Percentiles rank a stretch among this genome's conserved stretches.
Conservation (phyloP, 2,113 vertebrate genomes). For the Vidua chalybeata region DNA sequence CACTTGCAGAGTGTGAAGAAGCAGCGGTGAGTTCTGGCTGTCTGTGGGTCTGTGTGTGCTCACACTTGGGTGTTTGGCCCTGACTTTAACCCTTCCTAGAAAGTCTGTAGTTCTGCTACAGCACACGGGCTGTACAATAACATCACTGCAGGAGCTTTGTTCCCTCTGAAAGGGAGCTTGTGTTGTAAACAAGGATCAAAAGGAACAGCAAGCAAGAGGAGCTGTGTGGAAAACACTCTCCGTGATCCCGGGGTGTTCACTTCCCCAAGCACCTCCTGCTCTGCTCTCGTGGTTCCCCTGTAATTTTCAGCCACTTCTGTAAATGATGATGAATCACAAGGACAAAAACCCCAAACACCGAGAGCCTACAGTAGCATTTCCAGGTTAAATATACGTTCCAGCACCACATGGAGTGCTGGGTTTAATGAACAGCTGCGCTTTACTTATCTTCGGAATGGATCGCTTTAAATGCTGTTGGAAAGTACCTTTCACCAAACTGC, state of each 20-base stretch:
- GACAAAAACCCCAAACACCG: background rate
- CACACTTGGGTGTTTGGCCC: background rate
- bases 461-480: constrained; percentile 73
- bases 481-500: constrained; percentile 68
- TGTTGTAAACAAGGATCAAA: constrained; percentile 60
- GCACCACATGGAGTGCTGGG: constrained; percentile 23
- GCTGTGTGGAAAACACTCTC: constrained; percentile 18
- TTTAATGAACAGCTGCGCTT: constrained; percentile 67
- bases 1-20: background rate
- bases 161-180: constrained; percentile 34
- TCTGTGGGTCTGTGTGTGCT: background rate
- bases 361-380: constrained; percentile 59
- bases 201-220: background rate
- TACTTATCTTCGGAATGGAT: constrained; percentile 75
- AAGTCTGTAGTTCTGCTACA: background rate
- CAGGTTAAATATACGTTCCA: constrained; percentile 70
- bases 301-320: constrained; percentile 58
- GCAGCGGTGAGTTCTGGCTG: background rate
- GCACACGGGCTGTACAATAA: background rate
- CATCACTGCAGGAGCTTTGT: constrained; percentile 46
- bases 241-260: background rate
- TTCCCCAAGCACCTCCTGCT: constrained; percentile 13
- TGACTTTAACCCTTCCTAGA: constrained; percentile 53
- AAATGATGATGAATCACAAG: constrained; percentile 67
- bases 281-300: constrained; percentile 21